A percentile compares a stretch with the other conserved stretches of the same genome.
phyloP scores from a whole-genome alignment of 2,113 vertebrate genomes.

The Euleptes europaea region DNA sequence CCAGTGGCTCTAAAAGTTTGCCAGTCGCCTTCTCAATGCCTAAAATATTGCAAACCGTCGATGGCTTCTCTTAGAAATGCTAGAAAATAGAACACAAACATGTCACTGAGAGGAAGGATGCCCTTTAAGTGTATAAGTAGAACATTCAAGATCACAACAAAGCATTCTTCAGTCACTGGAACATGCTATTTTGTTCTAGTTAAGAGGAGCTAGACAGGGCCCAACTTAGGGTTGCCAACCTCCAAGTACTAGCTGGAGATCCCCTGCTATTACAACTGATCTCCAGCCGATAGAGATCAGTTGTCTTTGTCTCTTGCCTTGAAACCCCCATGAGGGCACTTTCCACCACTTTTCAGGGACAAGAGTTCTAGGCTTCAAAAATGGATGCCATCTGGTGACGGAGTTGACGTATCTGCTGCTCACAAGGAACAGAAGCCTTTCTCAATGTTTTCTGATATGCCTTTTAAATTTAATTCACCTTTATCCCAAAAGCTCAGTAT shows the following conservation, averaged over 20 bases:
- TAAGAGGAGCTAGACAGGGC: background rate
- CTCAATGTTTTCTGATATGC: background rate
- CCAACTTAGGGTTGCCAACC: too few relatives aligned
- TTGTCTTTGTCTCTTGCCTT: too few relatives aligned
- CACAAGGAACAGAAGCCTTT: background rate
- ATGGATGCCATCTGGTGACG: too few relatives aligned
- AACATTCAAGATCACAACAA: too few relatives aligned
- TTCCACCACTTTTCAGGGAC: background rate
- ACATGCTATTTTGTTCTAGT: background rate
- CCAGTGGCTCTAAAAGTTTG: conserved; percentile 20
- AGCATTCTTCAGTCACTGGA: background rate
- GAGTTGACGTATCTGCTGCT: background rate
- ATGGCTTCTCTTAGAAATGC: background rate
- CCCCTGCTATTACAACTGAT: too few relatives aligned
- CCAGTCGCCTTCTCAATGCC: conserved; percentile 13
- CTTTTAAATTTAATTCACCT: too few relatives aligned
- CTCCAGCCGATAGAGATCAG: too few relatives aligned
- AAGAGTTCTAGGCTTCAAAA: background rate
- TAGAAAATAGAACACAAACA: too few relatives aligned
- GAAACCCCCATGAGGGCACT: too few relatives aligned
- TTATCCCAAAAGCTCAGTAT: too few relatives aligned
- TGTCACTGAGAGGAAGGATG: background rate
- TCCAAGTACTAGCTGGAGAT: too few relatives aligned
- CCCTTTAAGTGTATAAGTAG: background rate
- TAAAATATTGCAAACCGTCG: conserved; percentile 17